These are phyloP conservation scores for Pemphigus obesinymphae DNA, from an alignment of 1,140 invertebrate genomes.

Conservation along the genomic window DNA sequence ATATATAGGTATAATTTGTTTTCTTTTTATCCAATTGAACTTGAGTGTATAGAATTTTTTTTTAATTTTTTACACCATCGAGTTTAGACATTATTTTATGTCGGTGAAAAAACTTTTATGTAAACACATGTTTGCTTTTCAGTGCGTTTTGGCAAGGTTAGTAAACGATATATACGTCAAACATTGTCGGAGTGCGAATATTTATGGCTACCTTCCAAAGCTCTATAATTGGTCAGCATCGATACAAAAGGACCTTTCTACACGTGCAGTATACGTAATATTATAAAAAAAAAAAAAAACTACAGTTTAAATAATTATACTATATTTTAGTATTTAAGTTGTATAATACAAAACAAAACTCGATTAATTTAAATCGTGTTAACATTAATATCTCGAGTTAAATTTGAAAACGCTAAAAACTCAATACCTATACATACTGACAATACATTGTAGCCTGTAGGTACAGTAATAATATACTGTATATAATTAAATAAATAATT, in stretches of 20 bases:
- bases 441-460: too few relatives aligned
- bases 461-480: too few relatives aligned
- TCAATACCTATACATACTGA: too few relatives aligned
- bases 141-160: constrained; percentile 17
- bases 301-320: not conserved
- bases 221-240: constrained; percentile 34
- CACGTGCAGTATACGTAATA: too few relatives aligned
- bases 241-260: constrained; percentile 29
- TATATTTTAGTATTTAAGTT: too few relatives aligned
- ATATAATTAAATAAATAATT: too few relatives aligned
- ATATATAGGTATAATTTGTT: too few relatives aligned
- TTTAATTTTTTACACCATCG: not conserved
- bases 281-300: too few relatives aligned
- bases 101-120: not conserved
- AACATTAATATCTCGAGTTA: too few relatives aligned
- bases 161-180: constrained; percentile 27
- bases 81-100: not conserved
- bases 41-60: not conserved
- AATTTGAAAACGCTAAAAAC: too few relatives aligned
- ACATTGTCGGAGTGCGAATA: constrained; percentile 4
- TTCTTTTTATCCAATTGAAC: not conserved
- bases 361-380: too few relatives aligned
- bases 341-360: too few relatives aligned
- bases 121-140: constrained; percentile 16
- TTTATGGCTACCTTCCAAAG: constrained; percentile 23